Percentiles rank a stretch among this genome's conserved stretches.
phyloP scores from a whole-genome alignment of 2,888 invertebrate species.

The Drosophila koepferae region DNA sequence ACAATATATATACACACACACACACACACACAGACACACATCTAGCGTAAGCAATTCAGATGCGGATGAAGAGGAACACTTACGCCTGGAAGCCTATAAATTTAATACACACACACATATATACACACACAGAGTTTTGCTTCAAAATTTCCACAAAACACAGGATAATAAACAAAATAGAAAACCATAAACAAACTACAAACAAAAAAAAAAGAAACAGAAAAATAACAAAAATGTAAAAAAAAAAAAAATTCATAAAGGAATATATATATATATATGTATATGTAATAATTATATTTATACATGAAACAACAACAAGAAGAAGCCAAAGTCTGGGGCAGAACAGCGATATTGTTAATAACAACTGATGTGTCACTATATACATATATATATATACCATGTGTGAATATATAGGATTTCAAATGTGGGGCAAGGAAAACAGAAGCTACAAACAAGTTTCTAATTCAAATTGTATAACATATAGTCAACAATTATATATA shows the following conservation, averaged over 20 bases:
- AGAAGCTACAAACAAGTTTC: constrained; percentile 12
- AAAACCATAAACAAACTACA: not conserved
- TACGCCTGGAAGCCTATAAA: constrained; percentile 13
- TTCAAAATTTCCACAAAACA: constrained; percentile 8
- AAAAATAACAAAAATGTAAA: not conserved
- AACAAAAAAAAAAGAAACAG: not conserved
- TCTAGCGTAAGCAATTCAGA: constrained; percentile 1
- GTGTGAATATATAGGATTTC: constrained; percentile 4
- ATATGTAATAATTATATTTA: constrained; percentile 13
- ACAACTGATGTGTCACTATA: constrained; percentile 15
- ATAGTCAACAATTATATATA: constrained; percentile 3
- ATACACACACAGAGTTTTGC: constrained; percentile 5
- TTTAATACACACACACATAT: constrained; percentile 10
- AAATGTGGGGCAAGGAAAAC: constrained; percentile 7
- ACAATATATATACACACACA: not conserved
- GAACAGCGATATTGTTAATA: constrained; percentile 16
- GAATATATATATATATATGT: not conserved
- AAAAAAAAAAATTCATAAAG: not conserved
- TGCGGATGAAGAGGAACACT: not conserved
- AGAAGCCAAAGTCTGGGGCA: constrained; percentile 33
- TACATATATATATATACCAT: constrained; percentile 7
- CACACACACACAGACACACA: constrained; percentile 6
- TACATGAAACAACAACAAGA: not conserved
- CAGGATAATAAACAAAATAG: not conserved
- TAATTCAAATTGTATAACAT: constrained; percentile 6